Evolutionary conservation across 2,113 vertebrate species (phyloP).

Genomic region (Urocolius indicus): DNA sequence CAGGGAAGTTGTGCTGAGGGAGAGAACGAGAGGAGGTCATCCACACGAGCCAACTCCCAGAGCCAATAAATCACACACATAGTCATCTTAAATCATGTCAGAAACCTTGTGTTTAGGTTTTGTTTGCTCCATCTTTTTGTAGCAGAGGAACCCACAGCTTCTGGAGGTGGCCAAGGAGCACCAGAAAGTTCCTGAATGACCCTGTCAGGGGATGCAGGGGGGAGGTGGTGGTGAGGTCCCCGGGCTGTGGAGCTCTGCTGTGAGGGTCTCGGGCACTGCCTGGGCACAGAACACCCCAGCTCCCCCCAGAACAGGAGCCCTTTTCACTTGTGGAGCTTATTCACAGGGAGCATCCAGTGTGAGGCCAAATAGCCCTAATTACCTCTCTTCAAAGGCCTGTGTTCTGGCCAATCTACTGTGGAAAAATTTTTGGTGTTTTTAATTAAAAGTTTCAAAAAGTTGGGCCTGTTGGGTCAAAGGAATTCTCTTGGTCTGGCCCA

Average conservation of each 20-base stretch:
- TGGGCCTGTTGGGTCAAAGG: conserved; percentile 30
- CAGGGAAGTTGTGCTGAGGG: not conserved
- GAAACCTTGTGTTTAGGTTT: accelerated
- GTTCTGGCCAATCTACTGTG: conserved; percentile 15
- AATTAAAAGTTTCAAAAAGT: conserved; percentile 55
- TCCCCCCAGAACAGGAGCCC: not conserved
- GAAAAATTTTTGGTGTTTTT: conserved; percentile 12
- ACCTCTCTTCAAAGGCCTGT: conserved; percentile 42
- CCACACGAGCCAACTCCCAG: not conserved
- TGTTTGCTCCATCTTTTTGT: not conserved
- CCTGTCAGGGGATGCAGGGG: accelerated
- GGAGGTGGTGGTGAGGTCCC: not conserved
- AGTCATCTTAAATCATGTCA: not conserved
- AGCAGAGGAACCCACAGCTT: not conserved
- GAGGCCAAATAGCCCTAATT: not conserved
- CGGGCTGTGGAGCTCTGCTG: accelerated
- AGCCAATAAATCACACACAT: not conserved
- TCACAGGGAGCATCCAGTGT: not conserved
- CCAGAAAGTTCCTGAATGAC: accelerated
- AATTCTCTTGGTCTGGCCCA: not conserved
- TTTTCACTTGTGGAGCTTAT: not conserved
- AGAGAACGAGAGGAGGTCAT: not conserved
- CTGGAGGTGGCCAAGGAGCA: not conserved
- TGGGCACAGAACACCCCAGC: no score
- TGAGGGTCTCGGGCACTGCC: not conserved